Conservation (phyloP, 1,140 invertebrate species). For the Rhopalosiphum maidis region DNA sequence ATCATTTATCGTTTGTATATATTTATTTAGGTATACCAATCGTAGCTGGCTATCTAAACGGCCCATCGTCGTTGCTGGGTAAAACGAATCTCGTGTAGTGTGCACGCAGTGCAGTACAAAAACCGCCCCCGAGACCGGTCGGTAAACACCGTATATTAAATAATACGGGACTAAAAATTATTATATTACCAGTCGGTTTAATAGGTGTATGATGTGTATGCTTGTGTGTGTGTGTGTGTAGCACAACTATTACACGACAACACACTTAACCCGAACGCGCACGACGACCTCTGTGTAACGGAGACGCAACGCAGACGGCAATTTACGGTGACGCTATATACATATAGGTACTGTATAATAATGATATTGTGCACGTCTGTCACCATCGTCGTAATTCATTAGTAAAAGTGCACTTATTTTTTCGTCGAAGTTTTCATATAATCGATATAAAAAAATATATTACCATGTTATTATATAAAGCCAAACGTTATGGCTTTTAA, state of each 20-base stretch:
- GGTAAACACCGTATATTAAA: not conserved
- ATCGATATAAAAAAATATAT: too few relatives aligned
- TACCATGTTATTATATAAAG: too few relatives aligned
- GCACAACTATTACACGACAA: not conserved
- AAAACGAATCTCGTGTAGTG: constrained; percentile 13
- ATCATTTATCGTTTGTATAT: not conserved
- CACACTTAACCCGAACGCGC: constrained; percentile 1
- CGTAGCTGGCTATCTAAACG: not conserved
- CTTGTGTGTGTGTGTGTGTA: not conserved
- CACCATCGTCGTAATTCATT: not conserved
- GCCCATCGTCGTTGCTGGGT: not conserved
- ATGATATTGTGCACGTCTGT: not conserved
- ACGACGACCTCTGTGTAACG: not conserved
- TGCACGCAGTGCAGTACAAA: not conserved
- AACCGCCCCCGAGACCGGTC: constrained; percentile 17
- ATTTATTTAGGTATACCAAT: not conserved
- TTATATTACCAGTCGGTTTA: not conserved
- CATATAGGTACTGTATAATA: not conserved
- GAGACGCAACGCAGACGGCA: not conserved
- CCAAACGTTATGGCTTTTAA: too few relatives aligned
- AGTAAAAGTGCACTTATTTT: not conserved
- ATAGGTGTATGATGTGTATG: not conserved
- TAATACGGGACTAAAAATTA: not conserved
- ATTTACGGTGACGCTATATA: not conserved
- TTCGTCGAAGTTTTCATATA: too few relatives aligned